These are phyloP conservation scores for Smithornis capensis DNA, from an alignment of 2,113 vertebrate genomes.

Conservation along the genomic window DNA sequence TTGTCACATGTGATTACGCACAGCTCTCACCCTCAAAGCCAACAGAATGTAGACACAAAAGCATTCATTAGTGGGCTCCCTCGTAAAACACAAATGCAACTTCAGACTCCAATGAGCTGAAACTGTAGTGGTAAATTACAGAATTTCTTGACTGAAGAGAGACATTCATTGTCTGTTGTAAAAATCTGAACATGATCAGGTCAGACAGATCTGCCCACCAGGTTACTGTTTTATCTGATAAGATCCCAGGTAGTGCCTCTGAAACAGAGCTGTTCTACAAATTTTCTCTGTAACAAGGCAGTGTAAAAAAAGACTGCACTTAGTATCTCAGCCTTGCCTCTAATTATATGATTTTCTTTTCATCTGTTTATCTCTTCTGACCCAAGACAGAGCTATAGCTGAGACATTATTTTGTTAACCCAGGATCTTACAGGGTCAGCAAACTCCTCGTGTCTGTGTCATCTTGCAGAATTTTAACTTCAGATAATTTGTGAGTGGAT, in stretches of 20 bases:
- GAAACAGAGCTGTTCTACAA: not conserved
- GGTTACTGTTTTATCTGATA: not conserved
- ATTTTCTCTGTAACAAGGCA: not conserved
- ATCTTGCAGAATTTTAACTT: not conserved
- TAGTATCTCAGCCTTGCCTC: not conserved
- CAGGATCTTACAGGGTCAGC: not conserved
- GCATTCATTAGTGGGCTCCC: not conserved
- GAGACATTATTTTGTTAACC: not conserved
- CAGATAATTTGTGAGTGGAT: not conserved
- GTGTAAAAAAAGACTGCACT: not conserved
- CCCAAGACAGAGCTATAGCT: not conserved
- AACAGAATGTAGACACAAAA: not conserved
- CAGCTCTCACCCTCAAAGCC: not conserved
- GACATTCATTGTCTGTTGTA: not conserved
- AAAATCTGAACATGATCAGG: not conserved
- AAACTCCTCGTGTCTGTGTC: not conserved
- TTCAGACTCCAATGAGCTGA: not conserved
- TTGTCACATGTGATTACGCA: not conserved
- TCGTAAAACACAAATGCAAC: not conserved
- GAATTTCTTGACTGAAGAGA: not conserved
- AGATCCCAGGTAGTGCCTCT: not conserved
- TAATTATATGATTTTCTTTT: not conserved
- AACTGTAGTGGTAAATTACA: not conserved
- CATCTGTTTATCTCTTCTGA: not conserved
- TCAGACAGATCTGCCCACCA: not conserved